Conservation (phyloP, 2,113 vertebrate genomes). For the Atlantisia rogersi region DNA sequence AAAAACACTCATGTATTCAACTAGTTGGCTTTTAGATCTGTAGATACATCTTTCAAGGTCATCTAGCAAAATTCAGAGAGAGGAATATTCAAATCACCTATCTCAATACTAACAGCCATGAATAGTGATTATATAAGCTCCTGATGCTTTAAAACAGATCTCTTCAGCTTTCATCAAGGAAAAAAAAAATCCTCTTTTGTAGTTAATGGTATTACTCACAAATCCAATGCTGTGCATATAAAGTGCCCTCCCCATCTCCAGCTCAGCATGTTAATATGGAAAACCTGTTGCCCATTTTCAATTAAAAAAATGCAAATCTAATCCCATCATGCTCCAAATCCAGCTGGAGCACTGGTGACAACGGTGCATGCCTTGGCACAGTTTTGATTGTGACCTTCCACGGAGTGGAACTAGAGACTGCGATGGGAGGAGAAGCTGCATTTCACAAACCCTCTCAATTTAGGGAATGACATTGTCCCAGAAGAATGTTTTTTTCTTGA, state of each 20-base stretch:
- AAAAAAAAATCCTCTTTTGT: background rate
- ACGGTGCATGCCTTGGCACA: background rate
- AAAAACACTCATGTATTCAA: background rate
- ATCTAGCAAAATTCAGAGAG: background rate
- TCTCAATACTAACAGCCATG: background rate
- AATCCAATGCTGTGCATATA: background rate
- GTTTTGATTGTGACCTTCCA: background rate
- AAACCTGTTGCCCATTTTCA: background rate
- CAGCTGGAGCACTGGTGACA: background rate
- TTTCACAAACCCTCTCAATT: background rate
- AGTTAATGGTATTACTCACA: background rate
- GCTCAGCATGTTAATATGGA: background rate
- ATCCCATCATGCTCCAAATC: background rate
- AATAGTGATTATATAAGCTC: background rate
- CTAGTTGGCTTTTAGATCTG: background rate
- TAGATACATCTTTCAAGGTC: background rate
- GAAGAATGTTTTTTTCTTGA: background rate
- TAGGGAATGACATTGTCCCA: background rate
- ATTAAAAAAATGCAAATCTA: background rate
- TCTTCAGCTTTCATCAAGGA: background rate
- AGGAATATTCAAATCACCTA: background rate
- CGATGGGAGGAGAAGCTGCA: background rate
- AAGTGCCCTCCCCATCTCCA: background rate
- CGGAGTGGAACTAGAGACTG: background rate
- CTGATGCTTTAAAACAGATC: background rate